phyloP scores from a whole-genome alignment of 2,888 invertebrate genomes.

The Mesoligia furuncula region DNA sequence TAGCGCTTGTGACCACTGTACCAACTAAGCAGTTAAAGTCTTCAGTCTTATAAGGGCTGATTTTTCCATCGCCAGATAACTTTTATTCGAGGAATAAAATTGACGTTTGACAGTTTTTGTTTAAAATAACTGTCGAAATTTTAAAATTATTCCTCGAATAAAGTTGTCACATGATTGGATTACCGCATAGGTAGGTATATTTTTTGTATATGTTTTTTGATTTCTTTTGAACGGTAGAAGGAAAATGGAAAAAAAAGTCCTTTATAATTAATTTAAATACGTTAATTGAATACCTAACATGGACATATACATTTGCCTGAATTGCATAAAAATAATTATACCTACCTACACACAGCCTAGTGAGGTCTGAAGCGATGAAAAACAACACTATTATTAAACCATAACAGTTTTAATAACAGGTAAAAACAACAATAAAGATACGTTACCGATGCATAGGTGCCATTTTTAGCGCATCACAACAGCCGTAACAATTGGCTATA shows the following conservation, averaged over 20 bases:
- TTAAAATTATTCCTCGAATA: too few species aligned
- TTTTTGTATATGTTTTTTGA: too few species aligned
- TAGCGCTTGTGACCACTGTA: background rate
- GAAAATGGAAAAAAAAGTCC: too few species aligned
- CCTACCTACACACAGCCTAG: background rate
- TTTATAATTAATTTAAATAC: background rate
- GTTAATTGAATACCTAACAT: background rate
- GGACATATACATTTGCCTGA: background rate
- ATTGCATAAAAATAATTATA: background rate
- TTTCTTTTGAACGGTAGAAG: background rate
- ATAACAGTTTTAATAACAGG: constrained; percentile 14
- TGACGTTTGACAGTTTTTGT: too few species aligned
- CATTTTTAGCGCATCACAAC: constrained; percentile 31
- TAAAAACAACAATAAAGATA: constrained; percentile 18
- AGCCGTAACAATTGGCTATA: constrained; percentile 3
- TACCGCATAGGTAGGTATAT: too few species aligned
- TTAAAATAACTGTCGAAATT: too few species aligned
- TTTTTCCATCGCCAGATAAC: too few species aligned
- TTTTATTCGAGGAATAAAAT: too few species aligned
- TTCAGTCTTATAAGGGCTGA: background rate
- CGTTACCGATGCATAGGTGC: constrained; percentile 1
- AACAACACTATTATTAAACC: constrained; percentile 18
- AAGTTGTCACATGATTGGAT: too few species aligned
- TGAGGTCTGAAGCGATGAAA: background rate
- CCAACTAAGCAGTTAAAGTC: background rate